These are phyloP conservation scores for Lasius platythorax DNA, from an alignment of 2,888 invertebrate genomes.

Conservation along the genomic window DNA sequence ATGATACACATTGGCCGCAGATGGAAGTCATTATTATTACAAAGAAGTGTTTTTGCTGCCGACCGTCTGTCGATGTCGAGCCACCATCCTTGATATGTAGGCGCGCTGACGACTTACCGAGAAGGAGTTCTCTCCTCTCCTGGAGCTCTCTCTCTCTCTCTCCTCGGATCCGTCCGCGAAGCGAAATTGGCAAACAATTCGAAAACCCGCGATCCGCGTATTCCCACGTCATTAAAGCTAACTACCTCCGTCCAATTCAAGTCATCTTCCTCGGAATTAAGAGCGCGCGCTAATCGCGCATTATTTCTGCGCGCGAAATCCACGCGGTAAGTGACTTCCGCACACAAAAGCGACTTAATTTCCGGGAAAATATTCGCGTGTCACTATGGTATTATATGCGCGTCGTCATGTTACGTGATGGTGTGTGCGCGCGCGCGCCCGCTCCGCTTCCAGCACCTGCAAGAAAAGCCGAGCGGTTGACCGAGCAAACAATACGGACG, in stretches of 20 bases:
- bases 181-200: neutral
- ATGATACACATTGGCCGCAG: conserved; percentile 42
- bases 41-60: conserved; percentile 50
- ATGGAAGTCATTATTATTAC: conserved; percentile 53
- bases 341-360: conserved; percentile 46
- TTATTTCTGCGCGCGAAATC: conserved; percentile 11
- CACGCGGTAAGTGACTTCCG: conserved; percentile 21
- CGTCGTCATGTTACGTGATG: conserved; percentile 13
- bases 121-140: conserved; percentile 7
- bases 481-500: conserved; percentile 80
- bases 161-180: neutral
- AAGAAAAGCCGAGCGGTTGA: conserved; percentile 76
- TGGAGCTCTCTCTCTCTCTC: neutral
- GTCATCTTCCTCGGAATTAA: conserved; percentile 41
- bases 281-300: neutral
- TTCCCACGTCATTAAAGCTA: conserved; percentile 44
- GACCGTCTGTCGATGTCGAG: conserved; percentile 49
- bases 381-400: neutral
- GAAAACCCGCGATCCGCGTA: conserved; percentile 4
- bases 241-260: conserved; percentile 11
- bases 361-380: conserved; percentile 42
- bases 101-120: conserved; percentile 39
- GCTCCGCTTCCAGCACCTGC: conserved; percentile 75
- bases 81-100: conserved; percentile 24
- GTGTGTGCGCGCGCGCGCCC: conserved; percentile 54